A percentile compares a stretch with the other conserved stretches of the same genome.
phyloP scores from a whole-genome alignment of 2,888 invertebrate genomes.

The Cacoxenus indagator region DNA sequence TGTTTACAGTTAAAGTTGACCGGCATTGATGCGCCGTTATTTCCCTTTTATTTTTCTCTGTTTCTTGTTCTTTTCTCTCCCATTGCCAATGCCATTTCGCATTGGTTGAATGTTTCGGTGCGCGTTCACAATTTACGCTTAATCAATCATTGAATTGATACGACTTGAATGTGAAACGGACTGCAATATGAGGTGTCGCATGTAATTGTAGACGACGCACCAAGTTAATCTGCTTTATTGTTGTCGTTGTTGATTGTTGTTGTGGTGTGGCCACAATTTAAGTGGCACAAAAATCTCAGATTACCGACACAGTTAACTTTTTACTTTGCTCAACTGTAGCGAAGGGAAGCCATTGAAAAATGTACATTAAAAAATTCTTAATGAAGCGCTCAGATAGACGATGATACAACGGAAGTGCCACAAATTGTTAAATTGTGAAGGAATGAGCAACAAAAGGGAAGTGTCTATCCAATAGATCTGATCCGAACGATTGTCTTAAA shows the following conservation, averaged over 20 bases:
- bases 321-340: no score
- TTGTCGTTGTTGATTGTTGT: constrained; percentile 6
- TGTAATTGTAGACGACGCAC: not conserved
- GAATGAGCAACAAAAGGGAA: no score
- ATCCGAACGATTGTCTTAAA: no score
- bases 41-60: constrained; percentile 21
- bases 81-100: not conserved
- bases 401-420: no score
- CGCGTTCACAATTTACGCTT: no score
- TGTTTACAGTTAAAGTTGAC: constrained; percentile 18
- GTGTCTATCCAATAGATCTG: no score
- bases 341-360: no score
- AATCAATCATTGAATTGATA: not conserved
- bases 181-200: not conserved
- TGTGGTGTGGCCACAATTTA: not conserved
- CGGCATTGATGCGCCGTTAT: constrained; percentile 2
- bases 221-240: not conserved
- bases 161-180: not conserved
- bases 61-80: not conserved
- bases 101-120: no score
- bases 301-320: not conserved
- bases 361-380: no score
- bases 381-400: no score
- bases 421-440: no score
- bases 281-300: constrained; percentile 15